Evolutionary conservation across 2,797 vertebrate species (phyloP).

Genomic region (Cygnus olor): DNA sequence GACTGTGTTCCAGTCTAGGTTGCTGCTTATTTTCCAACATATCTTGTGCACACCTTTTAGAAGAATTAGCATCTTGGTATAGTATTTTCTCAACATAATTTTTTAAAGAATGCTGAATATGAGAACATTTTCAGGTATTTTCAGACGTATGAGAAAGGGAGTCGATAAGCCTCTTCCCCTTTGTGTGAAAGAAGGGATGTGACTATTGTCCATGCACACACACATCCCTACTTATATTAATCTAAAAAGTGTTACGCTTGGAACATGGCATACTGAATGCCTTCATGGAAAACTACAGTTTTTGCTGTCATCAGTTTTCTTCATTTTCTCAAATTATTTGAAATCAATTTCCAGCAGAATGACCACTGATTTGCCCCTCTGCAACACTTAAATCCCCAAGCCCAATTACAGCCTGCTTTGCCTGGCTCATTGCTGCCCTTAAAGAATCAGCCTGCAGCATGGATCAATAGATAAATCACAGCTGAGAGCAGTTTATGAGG

Average conservation of each 20-base stretch:
- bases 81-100: background rate
- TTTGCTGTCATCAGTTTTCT: background rate
- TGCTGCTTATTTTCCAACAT: background rate
- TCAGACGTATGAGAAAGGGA: background rate
- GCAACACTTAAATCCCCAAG: background rate
- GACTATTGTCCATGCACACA: background rate
- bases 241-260: background rate
- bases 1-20: background rate
- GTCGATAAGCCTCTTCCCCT: background rate
- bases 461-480: background rate
- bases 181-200: background rate
- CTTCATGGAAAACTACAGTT: background rate
- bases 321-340: background rate
- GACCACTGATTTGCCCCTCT: background rate
- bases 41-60: background rate
- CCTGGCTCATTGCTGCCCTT: background rate
- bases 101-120: background rate
- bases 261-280: background rate
- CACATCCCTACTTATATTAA: background rate
- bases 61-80: background rate
- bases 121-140: background rate
- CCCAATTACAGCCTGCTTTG: background rate
- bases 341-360: background rate
- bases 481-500: background rate
- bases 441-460: background rate